These are phyloP conservation scores for Rhynchophorus ferrugineus DNA, from an alignment of 1,140 invertebrate genomes.

Conservation along the genomic window DNA sequence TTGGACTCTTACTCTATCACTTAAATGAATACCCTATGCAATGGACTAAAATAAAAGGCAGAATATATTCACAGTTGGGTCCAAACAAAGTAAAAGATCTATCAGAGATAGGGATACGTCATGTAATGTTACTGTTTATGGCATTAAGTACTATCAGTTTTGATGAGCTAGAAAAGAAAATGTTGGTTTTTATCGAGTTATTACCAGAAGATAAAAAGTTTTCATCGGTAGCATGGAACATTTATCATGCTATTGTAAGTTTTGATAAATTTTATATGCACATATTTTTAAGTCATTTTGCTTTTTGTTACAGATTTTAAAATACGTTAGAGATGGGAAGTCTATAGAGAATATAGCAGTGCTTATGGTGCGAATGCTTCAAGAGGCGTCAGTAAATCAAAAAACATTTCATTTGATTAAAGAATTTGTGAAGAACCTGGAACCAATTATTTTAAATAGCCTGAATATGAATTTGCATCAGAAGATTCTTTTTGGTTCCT, in stretches of 20 bases:
- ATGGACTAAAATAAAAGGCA: constrained; percentile 36
- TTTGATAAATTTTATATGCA: not conserved
- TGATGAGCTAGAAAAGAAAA: constrained; percentile 32
- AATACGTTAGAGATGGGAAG: constrained; percentile 22
- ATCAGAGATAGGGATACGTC: constrained; percentile 27
- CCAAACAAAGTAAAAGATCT: constrained; percentile 34
- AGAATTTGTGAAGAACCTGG: constrained; percentile 28
- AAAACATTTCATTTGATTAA: constrained; percentile 29
- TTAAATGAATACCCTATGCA: constrained; percentile 31
- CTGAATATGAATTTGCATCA: constrained; percentile 31
- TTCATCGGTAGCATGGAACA: constrained; percentile 24
- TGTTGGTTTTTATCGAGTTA: constrained; percentile 27
- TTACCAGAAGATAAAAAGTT: constrained; percentile 28
- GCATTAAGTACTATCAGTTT: constrained; percentile 27
- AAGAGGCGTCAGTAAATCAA: constrained; percentile 25
- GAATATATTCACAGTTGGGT: constrained; percentile 36
- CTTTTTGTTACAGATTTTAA: constrained; percentile 25
- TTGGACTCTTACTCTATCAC: constrained; percentile 30
- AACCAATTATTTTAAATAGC: constrained; percentile 23
- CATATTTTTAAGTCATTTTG: constrained; percentile 1
- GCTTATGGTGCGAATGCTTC: constrained; percentile 20
- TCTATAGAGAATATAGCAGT: constrained; percentile 24
- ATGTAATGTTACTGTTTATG: constrained; percentile 31
- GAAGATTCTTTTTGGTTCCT: constrained; percentile 29
- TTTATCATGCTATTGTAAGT: constrained; percentile 35